phyloP scores from a whole-genome alignment of 1,140 invertebrate genomes.

The Lethrus apterus region DNA sequence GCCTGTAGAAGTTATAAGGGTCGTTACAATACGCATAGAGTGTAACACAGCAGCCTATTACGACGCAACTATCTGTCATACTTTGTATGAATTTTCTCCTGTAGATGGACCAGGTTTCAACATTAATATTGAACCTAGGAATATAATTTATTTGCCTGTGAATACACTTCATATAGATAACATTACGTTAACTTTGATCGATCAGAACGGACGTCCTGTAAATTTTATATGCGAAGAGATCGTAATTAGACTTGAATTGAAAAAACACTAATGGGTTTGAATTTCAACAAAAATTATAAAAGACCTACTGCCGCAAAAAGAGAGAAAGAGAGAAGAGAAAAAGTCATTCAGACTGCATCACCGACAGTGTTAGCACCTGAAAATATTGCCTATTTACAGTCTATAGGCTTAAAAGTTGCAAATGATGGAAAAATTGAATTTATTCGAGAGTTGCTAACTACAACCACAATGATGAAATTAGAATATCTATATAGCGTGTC shows the following conservation, averaged over 20 bases:
- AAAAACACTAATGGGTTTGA: slow-evolving; percentile 3
- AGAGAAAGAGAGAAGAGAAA: no score
- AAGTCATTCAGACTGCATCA: no score
- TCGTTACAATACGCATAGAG: slow-evolving; percentile 20
- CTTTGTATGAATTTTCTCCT: slow-evolving; percentile 20
- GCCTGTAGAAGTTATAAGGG: slow-evolving; percentile 23
- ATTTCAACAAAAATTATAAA: no score
- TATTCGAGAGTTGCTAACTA: slow-evolving; percentile 8
- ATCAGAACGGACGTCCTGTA: slow-evolving; percentile 22
- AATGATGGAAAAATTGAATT: slow-evolving; percentile 1
- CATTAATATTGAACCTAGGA: slow-evolving; percentile 17
- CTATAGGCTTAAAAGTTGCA: background rate
- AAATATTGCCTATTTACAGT: slow-evolving; percentile 5
- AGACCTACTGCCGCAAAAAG: no score
- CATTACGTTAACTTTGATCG: slow-evolving; percentile 21
- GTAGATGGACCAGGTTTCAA: slow-evolving; percentile 19
- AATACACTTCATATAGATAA: slow-evolving; percentile 18
- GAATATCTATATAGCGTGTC: no score
- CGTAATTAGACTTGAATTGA: slow-evolving; percentile 5
- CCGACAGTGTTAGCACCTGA: slow-evolving; percentile 8
- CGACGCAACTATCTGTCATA: slow-evolving; percentile 18
- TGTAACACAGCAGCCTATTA: slow-evolving; percentile 23
- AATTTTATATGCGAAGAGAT: slow-evolving; percentile 26
- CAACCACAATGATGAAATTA: no score
- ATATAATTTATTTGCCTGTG: slow-evolving; percentile 20